Conservation (phyloP, 2,888 invertebrate species). For the Volucella inflata region DNA sequence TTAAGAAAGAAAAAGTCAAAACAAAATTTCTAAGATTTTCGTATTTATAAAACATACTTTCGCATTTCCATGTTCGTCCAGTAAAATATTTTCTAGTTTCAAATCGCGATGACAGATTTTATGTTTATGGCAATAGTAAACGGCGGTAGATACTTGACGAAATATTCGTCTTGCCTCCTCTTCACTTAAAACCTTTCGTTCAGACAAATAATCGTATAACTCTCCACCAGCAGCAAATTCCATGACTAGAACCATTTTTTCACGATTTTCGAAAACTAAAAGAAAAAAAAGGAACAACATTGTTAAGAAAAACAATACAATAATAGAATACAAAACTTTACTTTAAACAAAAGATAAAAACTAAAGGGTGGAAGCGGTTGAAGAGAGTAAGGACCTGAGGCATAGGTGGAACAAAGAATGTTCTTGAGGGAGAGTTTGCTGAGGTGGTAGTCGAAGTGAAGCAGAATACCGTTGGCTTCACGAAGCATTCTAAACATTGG, state of each 20-base stretch:
- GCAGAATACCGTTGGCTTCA: no score
- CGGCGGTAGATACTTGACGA: constrained; percentile 97
- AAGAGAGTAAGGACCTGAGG: no score
- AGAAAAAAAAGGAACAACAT: not conserved
- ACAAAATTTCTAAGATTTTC: no score
- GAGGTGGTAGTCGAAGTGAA: no score
- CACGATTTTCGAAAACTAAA: constrained; percentile 98
- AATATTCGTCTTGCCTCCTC: constrained; percentile 97
- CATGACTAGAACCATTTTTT: constrained; percentile 99
- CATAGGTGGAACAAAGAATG: no score
- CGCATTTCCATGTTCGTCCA: constrained; percentile 96
- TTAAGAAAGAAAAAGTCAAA: constrained; percentile 7
- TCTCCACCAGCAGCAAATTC: constrained; percentile 99
- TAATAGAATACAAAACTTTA: no score
- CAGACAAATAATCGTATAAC: constrained; percentile 97
- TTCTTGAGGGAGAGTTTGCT: no score
- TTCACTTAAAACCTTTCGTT: constrained; percentile 94
- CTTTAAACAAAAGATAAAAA: no score
- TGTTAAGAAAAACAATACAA: not conserved
- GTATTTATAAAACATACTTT: constrained; percentile 87
- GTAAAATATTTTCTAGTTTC: constrained; percentile 96
- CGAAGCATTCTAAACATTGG: no score
- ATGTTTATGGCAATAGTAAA: constrained; percentile 99
- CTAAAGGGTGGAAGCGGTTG: no score
- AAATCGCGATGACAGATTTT: constrained; percentile 98